These are phyloP conservation scores for Aleiodes leptofemur DNA, from an alignment of 2,888 invertebrate species.

Conservation along the genomic window DNA sequence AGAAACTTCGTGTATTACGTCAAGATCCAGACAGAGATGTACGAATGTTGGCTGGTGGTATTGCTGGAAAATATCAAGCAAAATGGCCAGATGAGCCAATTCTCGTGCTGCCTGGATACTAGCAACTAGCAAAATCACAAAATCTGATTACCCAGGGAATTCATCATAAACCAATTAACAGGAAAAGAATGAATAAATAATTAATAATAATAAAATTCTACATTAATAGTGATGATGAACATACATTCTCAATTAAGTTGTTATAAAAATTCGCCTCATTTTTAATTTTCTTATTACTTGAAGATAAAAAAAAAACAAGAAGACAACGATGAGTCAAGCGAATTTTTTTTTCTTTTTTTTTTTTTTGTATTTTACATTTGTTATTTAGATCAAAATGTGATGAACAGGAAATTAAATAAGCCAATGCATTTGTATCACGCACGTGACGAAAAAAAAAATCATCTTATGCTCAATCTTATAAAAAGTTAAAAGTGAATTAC, in stretches of 20 bases:
- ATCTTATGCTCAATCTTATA: constrained; percentile 32
- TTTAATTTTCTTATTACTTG: constrained; percentile 1
- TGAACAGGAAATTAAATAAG: constrained; percentile 11
- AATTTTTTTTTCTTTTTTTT: constrained; percentile 14
- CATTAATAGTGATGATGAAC: constrained; percentile 29
- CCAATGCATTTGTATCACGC: constrained; percentile 21
- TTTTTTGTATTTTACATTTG: neutral
- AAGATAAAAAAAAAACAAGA: constrained; percentile 4
- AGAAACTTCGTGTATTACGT: constrained; percentile 64
- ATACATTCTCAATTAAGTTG: constrained; percentile 30
- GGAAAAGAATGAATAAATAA: neutral
- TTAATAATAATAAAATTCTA: constrained; percentile 18
- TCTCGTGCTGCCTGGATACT: neutral
- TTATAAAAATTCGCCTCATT: constrained; percentile 33
- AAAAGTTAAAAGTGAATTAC: constrained; percentile 27
- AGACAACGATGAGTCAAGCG: constrained; percentile 26
- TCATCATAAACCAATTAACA: constrained; percentile 1
- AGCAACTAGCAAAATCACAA: constrained; percentile 9
- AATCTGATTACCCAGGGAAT: neutral
- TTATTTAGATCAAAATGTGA: constrained; percentile 14
- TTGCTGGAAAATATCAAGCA: constrained; percentile 51
- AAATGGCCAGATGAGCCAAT: constrained; percentile 23
- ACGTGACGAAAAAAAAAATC: neutral
- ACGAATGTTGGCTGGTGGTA: constrained; percentile 66
- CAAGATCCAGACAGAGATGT: constrained; percentile 70